These are phyloP conservation scores for Archocentrus centrarchus DNA, from an alignment of 2,113 vertebrate species.

Conservation along the genomic window DNA sequence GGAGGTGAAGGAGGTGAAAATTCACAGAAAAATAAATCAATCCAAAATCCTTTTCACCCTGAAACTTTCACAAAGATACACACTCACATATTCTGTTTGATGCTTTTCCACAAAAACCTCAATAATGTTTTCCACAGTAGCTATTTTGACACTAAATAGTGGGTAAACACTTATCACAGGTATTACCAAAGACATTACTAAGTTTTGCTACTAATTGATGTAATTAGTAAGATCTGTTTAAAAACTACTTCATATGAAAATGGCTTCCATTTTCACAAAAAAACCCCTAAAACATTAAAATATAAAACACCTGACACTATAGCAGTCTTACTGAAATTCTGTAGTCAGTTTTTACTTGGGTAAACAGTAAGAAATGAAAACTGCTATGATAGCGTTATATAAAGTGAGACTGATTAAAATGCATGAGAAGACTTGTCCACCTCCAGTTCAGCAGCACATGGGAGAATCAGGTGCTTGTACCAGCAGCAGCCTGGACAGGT, in stretches of 20 bases:
- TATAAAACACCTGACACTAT: not conserved
- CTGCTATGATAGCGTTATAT: not conserved
- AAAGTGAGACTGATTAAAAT: constrained; percentile 1
- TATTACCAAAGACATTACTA: not conserved
- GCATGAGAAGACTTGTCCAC: not conserved
- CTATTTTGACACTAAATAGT: not conserved
- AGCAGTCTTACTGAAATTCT: not conserved
- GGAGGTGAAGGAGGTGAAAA: not conserved
- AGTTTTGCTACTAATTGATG: not conserved
- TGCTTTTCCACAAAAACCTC: not conserved
- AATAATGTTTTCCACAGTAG: not conserved
- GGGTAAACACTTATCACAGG: not conserved
- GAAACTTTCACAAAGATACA: not conserved
- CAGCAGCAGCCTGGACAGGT: not conserved
- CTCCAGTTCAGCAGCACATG: not conserved
- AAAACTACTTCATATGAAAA: not conserved
- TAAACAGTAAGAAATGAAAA: not conserved
- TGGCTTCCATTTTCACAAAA: not conserved
- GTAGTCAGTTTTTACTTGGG: not conserved
- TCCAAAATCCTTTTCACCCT: not conserved
- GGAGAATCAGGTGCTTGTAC: not conserved
- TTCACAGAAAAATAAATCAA: not conserved
- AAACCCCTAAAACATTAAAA: not conserved
- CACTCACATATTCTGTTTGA: not conserved
- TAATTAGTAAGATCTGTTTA: not conserved